phyloP scores from a whole-genome alignment of 2,888 invertebrate species.

The Plagiodera versicolora region DNA sequence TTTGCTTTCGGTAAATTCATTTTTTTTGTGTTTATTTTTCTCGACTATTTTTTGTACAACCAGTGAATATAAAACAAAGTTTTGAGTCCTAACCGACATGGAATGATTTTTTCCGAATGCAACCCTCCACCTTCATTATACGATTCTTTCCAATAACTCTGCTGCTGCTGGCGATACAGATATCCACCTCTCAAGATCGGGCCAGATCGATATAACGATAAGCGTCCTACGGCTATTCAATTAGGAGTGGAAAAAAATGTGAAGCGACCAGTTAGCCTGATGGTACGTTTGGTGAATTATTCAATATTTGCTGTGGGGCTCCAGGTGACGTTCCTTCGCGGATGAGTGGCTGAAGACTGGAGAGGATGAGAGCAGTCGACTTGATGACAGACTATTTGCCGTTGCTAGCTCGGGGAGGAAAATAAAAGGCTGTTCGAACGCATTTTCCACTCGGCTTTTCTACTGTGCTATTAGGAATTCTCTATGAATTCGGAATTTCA shows the following conservation, averaged over 20 bases:
- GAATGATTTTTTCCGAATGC: neutral
- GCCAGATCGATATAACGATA: constrained; percentile 21
- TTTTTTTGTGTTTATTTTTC: no score
- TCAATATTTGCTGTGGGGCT: constrained; percentile 27
- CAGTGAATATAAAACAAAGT: no score
- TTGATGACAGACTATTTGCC: constrained; percentile 6
- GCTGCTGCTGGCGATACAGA: constrained; percentile 3
- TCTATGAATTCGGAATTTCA: no score
- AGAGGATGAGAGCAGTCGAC: neutral
- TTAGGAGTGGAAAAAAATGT: constrained; percentile 25
- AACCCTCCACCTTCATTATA: neutral
- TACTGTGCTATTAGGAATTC: no score
- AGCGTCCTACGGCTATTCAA: constrained; percentile 21
- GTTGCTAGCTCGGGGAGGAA: neutral
- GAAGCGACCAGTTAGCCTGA: constrained; percentile 26
- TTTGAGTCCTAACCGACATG: no score
- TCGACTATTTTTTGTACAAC: no score
- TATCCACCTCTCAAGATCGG: constrained; percentile 2
- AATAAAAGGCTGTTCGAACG: neutral
- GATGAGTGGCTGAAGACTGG: neutral
- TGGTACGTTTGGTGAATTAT: constrained; percentile 25
- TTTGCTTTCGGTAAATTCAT: no score
- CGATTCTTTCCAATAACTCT: neutral
- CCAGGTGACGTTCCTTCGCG: constrained; percentile 16
- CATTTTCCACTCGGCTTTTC: neutral